Percentiles rank a stretch among this genome's conserved stretches.
Conservation (phyloP, 2,888 invertebrate species). For the Slavum lentiscoides region DNA sequence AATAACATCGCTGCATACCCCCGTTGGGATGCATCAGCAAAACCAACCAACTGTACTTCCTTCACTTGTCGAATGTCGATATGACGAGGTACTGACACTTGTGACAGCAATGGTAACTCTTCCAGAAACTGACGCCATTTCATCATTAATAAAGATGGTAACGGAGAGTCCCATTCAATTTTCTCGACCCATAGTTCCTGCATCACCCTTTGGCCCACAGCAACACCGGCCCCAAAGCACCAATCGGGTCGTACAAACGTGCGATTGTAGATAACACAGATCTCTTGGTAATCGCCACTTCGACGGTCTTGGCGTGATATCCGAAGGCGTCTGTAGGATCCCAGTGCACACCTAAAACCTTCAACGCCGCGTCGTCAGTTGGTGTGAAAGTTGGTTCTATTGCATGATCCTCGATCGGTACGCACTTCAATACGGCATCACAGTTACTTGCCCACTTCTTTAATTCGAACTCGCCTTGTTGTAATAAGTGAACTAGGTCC, state of each 20-base stretch:
- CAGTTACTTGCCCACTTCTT: conserved; percentile 23
- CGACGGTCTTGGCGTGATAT: conserved; percentile 21
- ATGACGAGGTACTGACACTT: neutral
- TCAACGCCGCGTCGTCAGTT: conserved; percentile 43
- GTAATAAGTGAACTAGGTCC: conserved; percentile 2
- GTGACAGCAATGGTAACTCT: neutral
- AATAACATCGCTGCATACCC: neutral
- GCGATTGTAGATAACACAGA: conserved; percentile 14
- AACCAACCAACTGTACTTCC: neutral
- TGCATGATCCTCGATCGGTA: conserved; percentile 46
- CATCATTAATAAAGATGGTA: neutral
- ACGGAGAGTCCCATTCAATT: neutral
- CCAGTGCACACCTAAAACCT: conserved; percentile 55
- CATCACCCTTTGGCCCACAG: conserved; percentile 11
- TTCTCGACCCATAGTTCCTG: conserved; percentile 8
- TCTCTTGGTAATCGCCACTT: neutral
- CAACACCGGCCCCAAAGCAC: conserved; percentile 1
- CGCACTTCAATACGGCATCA: neutral
- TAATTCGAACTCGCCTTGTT: neutral
- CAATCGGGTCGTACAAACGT: conserved; percentile 9
- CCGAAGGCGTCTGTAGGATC: conserved; percentile 54
- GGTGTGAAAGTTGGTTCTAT: conserved; percentile 32
- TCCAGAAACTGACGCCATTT: neutral
- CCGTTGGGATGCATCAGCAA: neutral
- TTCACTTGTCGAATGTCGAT: neutral